Evolutionary conservation across 2,888 invertebrate genomes (phyloP).

Genomic region (Drosophila greeni): DNA sequence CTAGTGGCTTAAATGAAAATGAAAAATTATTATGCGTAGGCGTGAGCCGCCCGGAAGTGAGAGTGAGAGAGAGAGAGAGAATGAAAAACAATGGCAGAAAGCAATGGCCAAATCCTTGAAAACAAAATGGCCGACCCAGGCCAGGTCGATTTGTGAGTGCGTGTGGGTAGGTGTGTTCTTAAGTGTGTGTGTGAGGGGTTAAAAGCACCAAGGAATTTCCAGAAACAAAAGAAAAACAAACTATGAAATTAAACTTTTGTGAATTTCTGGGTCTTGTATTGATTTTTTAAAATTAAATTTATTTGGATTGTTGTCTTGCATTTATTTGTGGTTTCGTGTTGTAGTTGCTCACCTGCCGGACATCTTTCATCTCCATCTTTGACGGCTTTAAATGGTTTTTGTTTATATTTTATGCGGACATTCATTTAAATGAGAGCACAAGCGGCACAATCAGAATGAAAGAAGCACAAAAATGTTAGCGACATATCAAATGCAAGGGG

Average conservation of each 20-base stretch:
- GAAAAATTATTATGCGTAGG: slow-evolving; percentile 69
- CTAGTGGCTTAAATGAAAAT: slow-evolving; percentile 55
- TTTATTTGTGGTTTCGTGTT: slow-evolving; percentile 53
- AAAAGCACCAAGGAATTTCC: slow-evolving; percentile 51
- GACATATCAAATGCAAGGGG: slow-evolving; percentile 32
- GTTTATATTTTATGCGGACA: slow-evolving; percentile 17
- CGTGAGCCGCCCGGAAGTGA: slow-evolving; percentile 31
- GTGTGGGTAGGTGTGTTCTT: slow-evolving; percentile 12
- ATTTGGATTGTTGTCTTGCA: slow-evolving; percentile 24
- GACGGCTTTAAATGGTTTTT: slow-evolving; percentile 79
- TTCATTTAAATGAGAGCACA: slow-evolving; percentile 44
- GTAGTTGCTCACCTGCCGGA: slow-evolving; percentile 82
- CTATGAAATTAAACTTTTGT: slow-evolving; percentile 10
- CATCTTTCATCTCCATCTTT: slow-evolving; percentile 84
- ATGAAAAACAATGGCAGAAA: slow-evolving; percentile 42
- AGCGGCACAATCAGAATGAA: slow-evolving; percentile 60
- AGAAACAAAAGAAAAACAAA: slow-evolving; percentile 30
- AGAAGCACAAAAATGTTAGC: slow-evolving; percentile 64
- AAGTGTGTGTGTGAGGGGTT: slow-evolving; percentile 11
- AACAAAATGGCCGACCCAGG: slow-evolving; percentile 58
- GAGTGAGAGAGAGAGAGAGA: background rate
- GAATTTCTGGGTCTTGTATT: slow-evolving; percentile 12
- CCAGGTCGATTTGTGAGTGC: slow-evolving; percentile 26
- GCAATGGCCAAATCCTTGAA: slow-evolving; percentile 47
- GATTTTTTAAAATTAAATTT: slow-evolving; percentile 28